phyloP scores from a whole-genome alignment of 2,113 vertebrate species.

The Microtus pennsylvanicus region DNA sequence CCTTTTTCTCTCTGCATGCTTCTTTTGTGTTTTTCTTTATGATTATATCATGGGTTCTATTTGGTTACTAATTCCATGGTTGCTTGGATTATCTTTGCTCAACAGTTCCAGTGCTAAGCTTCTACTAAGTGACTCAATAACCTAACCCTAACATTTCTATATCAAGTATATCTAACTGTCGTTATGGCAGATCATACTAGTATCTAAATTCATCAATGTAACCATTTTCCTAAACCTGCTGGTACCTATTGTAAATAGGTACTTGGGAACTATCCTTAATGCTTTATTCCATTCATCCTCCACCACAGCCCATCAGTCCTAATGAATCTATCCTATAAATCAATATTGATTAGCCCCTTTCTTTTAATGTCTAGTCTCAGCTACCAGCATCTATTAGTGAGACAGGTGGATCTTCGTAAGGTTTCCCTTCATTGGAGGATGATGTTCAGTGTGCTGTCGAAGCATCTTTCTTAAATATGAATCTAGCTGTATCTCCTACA shows the following conservation, averaged over 20 bases:
- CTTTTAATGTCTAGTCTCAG: neutral
- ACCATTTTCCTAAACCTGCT: neutral
- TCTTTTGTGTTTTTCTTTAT: neutral
- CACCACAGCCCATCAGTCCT: neutral
- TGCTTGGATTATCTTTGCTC: neutral
- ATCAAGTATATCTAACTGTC: neutral
- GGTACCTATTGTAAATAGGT: neutral
- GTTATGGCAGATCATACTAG: neutral
- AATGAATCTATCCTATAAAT: neutral
- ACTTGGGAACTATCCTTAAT: neutral
- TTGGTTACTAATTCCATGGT: neutral
- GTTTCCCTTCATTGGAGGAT: neutral
- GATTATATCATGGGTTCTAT: constrained; percentile 19
- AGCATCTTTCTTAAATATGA: constrained; percentile 22
- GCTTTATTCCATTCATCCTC: neutral
- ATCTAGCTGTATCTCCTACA: constrained; percentile 15
- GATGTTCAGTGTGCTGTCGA: neutral
- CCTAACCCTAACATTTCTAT: neutral
- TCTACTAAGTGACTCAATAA: neutral
- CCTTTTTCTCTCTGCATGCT: neutral
- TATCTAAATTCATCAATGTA: neutral
- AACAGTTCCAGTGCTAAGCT: neutral
- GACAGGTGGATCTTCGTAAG: constrained; percentile 18
- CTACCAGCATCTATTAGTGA: neutral
- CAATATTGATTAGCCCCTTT: neutral